Evolutionary conservation across 2,113 vertebrate species (phyloP).

Genomic region (Barbus barbus): DNA sequence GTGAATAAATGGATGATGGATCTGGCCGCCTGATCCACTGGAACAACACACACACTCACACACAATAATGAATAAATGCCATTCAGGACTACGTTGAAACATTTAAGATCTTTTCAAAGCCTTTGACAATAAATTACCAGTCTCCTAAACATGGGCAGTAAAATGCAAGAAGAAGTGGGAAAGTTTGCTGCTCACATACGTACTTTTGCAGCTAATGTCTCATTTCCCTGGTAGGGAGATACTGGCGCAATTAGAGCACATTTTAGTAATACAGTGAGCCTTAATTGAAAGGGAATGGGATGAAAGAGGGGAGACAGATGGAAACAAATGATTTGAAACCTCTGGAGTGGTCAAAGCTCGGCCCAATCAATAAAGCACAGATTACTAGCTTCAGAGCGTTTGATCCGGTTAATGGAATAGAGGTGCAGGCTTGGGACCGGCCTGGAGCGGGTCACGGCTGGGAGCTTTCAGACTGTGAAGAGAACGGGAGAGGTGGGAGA

Average conservation of each 20-base stretch:
- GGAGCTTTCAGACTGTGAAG: conserved; percentile 1
- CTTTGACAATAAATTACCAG: conserved; percentile 53
- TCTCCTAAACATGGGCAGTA: conserved; percentile 29
- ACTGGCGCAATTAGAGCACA: conserved; percentile 70
- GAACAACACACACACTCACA: conserved; percentile 29
- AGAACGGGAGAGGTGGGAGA: not conserved
- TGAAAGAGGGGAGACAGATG: conserved; percentile 64
- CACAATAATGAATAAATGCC: conserved; percentile 39
- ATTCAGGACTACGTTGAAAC: conserved; percentile 6
- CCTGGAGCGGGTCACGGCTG: conserved; percentile 39
- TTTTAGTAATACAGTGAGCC: conserved; percentile 62
- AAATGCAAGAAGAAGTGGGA: not conserved
- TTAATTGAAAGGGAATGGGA: conserved; percentile 74
- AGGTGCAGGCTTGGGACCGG: conserved; percentile 49
- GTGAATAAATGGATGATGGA: conserved; percentile 55
- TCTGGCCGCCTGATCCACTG: conserved; percentile 29
- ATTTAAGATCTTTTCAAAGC: conserved; percentile 41
- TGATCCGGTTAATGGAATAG: conserved; percentile 66
- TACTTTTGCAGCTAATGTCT: conserved; percentile 20
- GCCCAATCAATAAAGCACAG: conserved; percentile 71
- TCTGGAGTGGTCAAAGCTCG: conserved; percentile 71
- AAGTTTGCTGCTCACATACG: not conserved
- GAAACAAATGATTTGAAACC: conserved; percentile 73
- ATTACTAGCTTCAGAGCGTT: conserved; percentile 66
- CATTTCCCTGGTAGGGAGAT: conserved; percentile 49